Conservation (phyloP, 2,888 invertebrate genomes). For the Oxytorus armatus region DNA sequence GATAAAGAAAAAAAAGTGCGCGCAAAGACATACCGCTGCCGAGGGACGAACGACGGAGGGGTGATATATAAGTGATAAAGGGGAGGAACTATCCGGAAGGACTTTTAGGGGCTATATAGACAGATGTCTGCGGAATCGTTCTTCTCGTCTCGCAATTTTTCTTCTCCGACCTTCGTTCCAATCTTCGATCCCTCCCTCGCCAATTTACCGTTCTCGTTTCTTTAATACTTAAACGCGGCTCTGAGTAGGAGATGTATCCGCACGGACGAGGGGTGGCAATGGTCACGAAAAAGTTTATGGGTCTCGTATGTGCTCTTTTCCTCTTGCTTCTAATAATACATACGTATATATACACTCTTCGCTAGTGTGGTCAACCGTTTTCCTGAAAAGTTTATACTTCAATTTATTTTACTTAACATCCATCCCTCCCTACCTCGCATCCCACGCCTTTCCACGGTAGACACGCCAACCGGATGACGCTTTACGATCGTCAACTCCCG, state of each 20-base stretch:
- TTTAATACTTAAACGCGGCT: slow-evolving; percentile 53
- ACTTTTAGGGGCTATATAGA: slow-evolving; percentile 17
- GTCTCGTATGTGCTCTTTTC: slow-evolving; percentile 55
- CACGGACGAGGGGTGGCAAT: neutral
- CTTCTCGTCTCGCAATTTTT: slow-evolving; percentile 20
- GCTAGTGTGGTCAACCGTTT: slow-evolving; percentile 62
- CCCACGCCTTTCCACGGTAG: slow-evolving; percentile 25
- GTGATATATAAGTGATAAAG: slow-evolving; percentile 13
- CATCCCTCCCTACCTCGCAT: slow-evolving; percentile 29
- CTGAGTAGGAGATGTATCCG: slow-evolving; percentile 39
- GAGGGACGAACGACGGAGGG: neutral
- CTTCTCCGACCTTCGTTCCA: slow-evolving; percentile 24
- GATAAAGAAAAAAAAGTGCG: neutral
- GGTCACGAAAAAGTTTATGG: slow-evolving; percentile 50
- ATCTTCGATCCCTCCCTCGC: neutral
- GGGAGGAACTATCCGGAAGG: neutral
- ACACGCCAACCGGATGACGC: slow-evolving; percentile 64
- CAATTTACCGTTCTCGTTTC: slow-evolving; percentile 35
- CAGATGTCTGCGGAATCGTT: slow-evolving; percentile 20
- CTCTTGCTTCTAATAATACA: slow-evolving; percentile 5
- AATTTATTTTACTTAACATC: slow-evolving; percentile 77
- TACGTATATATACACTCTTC: neutral
- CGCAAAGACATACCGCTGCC: neutral
- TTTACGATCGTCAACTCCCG: slow-evolving; percentile 65
- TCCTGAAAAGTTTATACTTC: slow-evolving; percentile 78